Evolutionary conservation across 1,140 invertebrate genomes (phyloP).

Genomic region (Chrysomallon squamiferum): DNA sequence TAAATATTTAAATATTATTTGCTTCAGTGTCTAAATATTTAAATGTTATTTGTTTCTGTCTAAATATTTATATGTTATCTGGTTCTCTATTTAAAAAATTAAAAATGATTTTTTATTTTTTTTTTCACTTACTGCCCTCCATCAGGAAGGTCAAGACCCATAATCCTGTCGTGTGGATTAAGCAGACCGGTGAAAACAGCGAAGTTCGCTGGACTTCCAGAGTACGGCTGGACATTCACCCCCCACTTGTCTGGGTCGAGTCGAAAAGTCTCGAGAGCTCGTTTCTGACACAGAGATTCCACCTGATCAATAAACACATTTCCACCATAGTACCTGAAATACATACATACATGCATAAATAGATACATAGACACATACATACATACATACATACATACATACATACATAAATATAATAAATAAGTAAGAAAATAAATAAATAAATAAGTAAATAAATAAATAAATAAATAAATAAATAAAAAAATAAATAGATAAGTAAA

Average conservation of each 20-base stretch:
- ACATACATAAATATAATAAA: neutral
- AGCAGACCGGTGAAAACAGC: slow-evolving; percentile 72
- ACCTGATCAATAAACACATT: slow-evolving; percentile 96
- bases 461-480: too few relatives aligned
- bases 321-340: slow-evolving; percentile 87
- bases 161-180: slow-evolving; percentile 91
- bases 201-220: slow-evolving; percentile 97
- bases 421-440: too few relatives aligned
- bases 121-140: slow-evolving; percentile 92
- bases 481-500: too few relatives aligned
- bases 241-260: slow-evolving; percentile 89
- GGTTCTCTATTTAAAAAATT: too few relatives aligned
- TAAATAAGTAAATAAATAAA: too few relatives aligned
- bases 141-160: slow-evolving; percentile 95
- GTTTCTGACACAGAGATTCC: slow-evolving; percentile 85
- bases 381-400: slow-evolving; percentile 4
- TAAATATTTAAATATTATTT: too few relatives aligned
- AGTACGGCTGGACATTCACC: slow-evolving; percentile 96
- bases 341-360: neutral
- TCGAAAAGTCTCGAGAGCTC: slow-evolving; percentile 83
- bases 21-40: too few relatives aligned
- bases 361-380: slow-evolving; percentile 4
- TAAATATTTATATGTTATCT: too few relatives aligned
- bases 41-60: too few relatives aligned
- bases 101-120: too few relatives aligned